These are phyloP conservation scores for Sepiola atlantica DNA, from an alignment of 2,888 invertebrate species.

Conservation along the genomic window DNA sequence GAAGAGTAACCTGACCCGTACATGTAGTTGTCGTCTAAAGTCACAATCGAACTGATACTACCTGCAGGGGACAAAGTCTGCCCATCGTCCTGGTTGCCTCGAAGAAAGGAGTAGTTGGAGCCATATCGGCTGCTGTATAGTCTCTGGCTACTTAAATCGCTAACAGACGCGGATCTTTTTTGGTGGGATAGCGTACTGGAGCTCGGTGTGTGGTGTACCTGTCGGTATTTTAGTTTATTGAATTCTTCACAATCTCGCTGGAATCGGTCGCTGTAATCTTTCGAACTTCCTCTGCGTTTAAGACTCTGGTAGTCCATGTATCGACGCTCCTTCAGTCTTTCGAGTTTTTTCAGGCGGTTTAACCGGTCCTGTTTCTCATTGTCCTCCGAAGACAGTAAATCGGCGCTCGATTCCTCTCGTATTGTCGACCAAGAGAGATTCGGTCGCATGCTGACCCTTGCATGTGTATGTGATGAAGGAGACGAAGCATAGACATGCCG, in stretches of 20 bases:
- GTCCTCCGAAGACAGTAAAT: not conserved
- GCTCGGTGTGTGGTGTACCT: not conserved
- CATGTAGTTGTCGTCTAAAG: conserved; percentile 24
- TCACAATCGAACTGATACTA: conserved; percentile 41
- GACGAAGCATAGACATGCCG: not conserved
- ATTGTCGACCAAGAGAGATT: not conserved
- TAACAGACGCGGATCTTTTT: not conserved
- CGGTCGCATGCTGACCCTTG: not conserved
- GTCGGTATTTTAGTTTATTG: not conserved
- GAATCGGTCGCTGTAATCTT: not conserved
- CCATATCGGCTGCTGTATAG: not conserved
- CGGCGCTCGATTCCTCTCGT: not conserved
- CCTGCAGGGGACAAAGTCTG: not conserved
- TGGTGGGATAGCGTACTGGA: not conserved
- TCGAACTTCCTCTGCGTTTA: not conserved
- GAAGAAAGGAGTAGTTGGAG: not conserved
- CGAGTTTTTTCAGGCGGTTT: not conserved
- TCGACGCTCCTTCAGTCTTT: not conserved
- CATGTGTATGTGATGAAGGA: not conserved
- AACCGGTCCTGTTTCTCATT: not conserved
- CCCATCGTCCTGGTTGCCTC: not conserved
- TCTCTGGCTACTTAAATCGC: not conserved
- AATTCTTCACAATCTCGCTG: not conserved
- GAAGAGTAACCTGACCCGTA: not conserved
- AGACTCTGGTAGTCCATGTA: not conserved